A percentile compares a stretch with the other conserved stretches of the same genome.
phyloP scores from a whole-genome alignment of 2,113 vertebrate genomes.

The Ariopsis seemanni region DNA sequence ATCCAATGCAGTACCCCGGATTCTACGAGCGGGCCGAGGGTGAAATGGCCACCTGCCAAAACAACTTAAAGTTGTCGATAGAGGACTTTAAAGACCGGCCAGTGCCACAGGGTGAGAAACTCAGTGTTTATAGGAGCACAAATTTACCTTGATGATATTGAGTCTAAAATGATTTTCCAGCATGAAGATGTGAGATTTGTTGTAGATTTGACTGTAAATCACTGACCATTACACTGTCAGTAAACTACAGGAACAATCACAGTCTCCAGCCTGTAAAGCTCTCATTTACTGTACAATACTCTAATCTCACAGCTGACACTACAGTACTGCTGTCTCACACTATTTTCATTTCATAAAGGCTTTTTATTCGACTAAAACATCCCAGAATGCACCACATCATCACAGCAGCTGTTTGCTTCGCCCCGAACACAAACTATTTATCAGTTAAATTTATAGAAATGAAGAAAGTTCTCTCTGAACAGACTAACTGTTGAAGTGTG shows the following conservation, averaged over 20 bases:
- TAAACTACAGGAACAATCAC: background rate
- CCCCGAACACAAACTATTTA: background rate
- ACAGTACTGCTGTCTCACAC: background rate
- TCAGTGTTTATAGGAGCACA: too few species aligned
- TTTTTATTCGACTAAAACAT: background rate
- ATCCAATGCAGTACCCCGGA: too few species aligned
- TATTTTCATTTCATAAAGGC: background rate
- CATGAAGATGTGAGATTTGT: background rate
- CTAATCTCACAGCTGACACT: background rate
- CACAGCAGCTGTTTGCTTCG: background rate
- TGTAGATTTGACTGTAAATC: background rate
- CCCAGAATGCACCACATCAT: background rate
- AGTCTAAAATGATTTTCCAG: background rate
- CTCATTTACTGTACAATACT: background rate
- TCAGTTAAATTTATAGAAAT: background rate
- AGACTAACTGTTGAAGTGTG: background rate
- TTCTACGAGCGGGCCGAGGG: background rate
- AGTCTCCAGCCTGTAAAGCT: background rate
- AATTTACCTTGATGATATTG: background rate
- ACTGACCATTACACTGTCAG: background rate
- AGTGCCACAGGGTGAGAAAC: slow-evolving; percentile 40
- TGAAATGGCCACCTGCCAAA: rapidly evolving
- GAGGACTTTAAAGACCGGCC: slow-evolving; percentile 4
- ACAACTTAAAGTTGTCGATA: rapidly evolving
- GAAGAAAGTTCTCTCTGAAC: background rate